A percentile compares a stretch with the other conserved stretches of the same genome.
phyloP scores from a whole-genome alignment of 2,888 invertebrate genomes.

The Campoplex capitator region DNA sequence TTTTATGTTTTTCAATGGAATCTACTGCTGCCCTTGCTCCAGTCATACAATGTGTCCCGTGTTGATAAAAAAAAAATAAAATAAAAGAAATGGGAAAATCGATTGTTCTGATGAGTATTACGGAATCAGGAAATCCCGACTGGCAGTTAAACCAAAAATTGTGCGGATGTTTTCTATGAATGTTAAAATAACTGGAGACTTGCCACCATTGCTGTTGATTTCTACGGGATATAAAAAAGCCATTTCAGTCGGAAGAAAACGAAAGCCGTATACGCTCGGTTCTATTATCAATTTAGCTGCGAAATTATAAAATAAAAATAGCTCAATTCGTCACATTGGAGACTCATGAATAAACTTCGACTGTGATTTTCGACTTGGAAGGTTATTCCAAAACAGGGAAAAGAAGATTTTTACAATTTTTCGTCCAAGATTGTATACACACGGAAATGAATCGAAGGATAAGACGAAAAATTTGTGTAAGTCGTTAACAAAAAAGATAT shows the following conservation, averaged over 20 bases:
- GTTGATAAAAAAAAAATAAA: conserved; percentile 66
- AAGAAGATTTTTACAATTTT: neutral
- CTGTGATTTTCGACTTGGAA: too few relatives aligned
- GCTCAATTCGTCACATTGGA: too few relatives aligned
- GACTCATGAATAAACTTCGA: too few relatives aligned
- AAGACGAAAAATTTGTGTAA: neutral
- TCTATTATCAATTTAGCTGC: neutral
- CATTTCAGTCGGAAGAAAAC: neutral
- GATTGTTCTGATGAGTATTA: conserved; percentile 55
- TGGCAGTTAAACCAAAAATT: neutral
- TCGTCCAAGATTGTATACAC: neutral
- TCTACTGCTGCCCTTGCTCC: conserved; percentile 28
- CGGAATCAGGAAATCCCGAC: conserved; percentile 23
- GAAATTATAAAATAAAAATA: neutral
- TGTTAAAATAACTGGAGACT: neutral
- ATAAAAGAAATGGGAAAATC: conserved; percentile 59
- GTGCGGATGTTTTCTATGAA: neutral
- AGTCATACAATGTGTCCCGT: conserved; percentile 56
- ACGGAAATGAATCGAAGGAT: neutral
- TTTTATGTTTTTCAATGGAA: conserved; percentile 60
- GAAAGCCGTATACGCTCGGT: neutral
- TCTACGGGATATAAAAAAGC: neutral
- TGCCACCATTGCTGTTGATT: neutral
- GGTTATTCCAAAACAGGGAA: neutral
- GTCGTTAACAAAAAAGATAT: neutral